Conservation (phyloP, 2,797 vertebrate genomes). For the Danio tinwini region DNA sequence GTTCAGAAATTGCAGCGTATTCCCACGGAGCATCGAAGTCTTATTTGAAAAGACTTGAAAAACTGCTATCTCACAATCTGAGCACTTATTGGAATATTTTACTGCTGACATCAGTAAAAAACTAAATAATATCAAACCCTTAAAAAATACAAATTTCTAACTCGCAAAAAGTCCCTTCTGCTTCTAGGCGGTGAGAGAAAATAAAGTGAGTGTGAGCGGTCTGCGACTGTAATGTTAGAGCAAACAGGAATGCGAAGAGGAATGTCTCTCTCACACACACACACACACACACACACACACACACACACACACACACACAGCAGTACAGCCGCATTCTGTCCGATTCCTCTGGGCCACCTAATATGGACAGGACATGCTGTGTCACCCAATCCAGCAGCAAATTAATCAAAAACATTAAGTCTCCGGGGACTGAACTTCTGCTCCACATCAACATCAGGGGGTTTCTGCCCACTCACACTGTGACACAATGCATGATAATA, state of each 20-base stretch:
- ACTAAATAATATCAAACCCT: not conserved
- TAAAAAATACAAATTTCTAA: not conserved
- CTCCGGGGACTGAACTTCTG: constrained; percentile 13
- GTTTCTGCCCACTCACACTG: constrained; percentile 25
- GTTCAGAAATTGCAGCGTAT: too few species aligned
- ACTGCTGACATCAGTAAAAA: not conserved
- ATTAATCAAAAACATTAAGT: not conserved
- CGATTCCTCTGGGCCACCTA: constrained; percentile 5
- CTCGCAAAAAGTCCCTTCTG: not conserved
- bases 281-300: not conserved
- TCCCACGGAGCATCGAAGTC: too few species aligned
- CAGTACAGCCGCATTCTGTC: constrained; percentile 30
- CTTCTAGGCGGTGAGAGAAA: not conserved
- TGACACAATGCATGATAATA: not conserved
- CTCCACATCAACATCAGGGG: constrained; percentile 32
- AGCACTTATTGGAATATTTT: not conserved
- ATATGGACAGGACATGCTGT: constrained; percentile 57
- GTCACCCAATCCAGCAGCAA: constrained; percentile 63
- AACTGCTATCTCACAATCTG: not conserved
- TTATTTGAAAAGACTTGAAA: too few species aligned
- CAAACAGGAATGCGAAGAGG: constrained; percentile 32
- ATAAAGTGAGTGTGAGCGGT: not conserved
- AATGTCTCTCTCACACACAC: not conserved
- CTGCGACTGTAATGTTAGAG: constrained; percentile 7
- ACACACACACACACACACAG: not conserved